Conservation (phyloP, 2,888 invertebrate species). For the Acanthosepion esculentum region DNA sequence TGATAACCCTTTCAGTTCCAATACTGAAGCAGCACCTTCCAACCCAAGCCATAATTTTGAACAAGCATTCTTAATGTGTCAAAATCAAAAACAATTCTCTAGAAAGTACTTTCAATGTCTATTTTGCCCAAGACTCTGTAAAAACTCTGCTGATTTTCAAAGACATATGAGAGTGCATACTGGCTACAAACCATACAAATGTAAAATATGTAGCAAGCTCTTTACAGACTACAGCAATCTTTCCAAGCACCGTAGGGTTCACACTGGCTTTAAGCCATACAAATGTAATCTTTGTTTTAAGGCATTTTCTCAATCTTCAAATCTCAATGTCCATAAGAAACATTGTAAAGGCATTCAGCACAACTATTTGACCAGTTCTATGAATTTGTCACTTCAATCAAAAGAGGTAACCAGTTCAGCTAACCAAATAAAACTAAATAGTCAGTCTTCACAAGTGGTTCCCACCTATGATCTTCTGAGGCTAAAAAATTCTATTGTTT, state of each 20-base stretch:
- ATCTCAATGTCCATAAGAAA: background rate
- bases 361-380: background rate
- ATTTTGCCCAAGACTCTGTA: background rate
- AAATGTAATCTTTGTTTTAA: background rate
- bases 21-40: background rate
- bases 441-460: background rate
- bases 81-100: background rate
- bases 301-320: background rate
- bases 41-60: background rate
- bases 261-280: background rate
- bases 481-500: background rate
- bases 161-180: background rate
- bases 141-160: background rate
- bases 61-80: background rate
- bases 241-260: background rate
- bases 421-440: background rate
- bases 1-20: background rate
- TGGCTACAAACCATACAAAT: background rate
- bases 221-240: background rate
- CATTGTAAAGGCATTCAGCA: background rate
- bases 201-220: background rate
- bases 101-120: background rate
- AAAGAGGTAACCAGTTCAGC: background rate
- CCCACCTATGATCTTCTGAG: background rate
- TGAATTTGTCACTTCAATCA: background rate